Percentiles rank a stretch among this genome's conserved stretches.
Evolutionary conservation across 2,888 invertebrate genomes (phyloP).

Genomic region (Polydrusus cervinus): DNA sequence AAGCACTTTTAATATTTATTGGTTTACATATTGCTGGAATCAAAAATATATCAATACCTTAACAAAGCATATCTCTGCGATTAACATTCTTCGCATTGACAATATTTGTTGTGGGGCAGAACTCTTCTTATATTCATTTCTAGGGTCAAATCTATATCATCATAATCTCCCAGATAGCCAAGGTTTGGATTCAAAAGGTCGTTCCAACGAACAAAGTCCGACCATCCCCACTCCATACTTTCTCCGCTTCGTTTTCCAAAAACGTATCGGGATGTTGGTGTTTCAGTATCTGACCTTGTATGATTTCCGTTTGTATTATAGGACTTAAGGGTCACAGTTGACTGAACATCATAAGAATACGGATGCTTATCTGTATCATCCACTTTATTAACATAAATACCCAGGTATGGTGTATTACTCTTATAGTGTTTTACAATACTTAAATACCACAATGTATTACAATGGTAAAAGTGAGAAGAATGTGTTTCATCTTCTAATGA

Average conservation of each 20-base stretch:
- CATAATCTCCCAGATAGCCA: not conserved
- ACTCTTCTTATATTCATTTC: not conserved
- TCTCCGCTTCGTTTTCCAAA: not conserved
- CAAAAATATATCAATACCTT: no score
- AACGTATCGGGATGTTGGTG: not conserved
- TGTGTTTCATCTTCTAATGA: not conserved
- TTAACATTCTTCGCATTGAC: not conserved
- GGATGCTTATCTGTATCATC: not conserved
- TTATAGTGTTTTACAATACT: not conserved
- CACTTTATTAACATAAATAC: not conserved
- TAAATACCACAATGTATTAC: not conserved
- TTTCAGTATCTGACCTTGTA: not conserved
- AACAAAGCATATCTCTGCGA: no score
- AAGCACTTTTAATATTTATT: no score
- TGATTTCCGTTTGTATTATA: not conserved
- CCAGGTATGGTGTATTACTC: not conserved
- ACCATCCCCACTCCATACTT: not conserved
- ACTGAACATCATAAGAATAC: constrained; percentile 1
- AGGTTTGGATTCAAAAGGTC: not conserved
- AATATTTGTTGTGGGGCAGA: not conserved
- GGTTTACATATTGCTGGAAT: no score
- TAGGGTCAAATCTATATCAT: not conserved
- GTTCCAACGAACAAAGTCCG: not conserved
- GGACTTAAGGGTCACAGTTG: not conserved
- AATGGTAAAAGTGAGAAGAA: not conserved